A percentile compares a stretch with the other conserved stretches of the same genome.
These are phyloP conservation scores for Thalpophila matura DNA, from an alignment of 2,888 invertebrate genomes.

Conservation along the genomic window DNA sequence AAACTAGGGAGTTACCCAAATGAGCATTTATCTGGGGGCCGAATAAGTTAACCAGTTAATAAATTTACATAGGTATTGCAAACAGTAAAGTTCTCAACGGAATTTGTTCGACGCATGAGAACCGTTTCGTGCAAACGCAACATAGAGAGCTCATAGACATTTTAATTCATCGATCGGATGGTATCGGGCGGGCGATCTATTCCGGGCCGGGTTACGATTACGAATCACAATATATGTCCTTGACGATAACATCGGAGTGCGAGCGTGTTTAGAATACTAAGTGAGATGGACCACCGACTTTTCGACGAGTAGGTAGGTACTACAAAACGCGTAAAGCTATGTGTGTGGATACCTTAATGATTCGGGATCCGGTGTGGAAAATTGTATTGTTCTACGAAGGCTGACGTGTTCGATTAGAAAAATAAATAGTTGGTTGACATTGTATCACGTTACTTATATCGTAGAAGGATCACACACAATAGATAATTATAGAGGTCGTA, in stretches of 20 bases:
- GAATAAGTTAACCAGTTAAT: constrained; percentile 47
- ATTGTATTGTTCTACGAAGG: constrained; percentile 64
- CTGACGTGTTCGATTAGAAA: constrained; percentile 30
- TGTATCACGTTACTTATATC: constrained; percentile 15
- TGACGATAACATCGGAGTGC: constrained; percentile 80
- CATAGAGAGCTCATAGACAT: constrained; percentile 71
- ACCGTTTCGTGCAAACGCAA: constrained; percentile 72
- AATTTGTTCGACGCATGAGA: constrained; percentile 75
- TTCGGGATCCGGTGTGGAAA: constrained; percentile 65
- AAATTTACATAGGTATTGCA: constrained; percentile 75
- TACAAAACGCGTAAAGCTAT: constrained; percentile 53
- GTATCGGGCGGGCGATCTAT: constrained; percentile 84
- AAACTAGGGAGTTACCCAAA: constrained; percentile 39
- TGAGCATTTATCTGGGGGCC: constrained; percentile 30
- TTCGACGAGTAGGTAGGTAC: constrained; percentile 67
- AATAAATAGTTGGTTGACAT: constrained; percentile 17
- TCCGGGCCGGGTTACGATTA: constrained; percentile 81
- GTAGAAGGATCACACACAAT: no score
- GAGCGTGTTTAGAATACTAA: constrained; percentile 84
- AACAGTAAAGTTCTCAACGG: constrained; percentile 69
- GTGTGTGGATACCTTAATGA: constrained; percentile 53
- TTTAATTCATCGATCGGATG: constrained; percentile 80
- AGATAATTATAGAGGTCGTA: no score
- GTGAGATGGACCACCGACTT: constrained; percentile 83
- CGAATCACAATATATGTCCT: constrained; percentile 87